These are phyloP conservation scores for Hybognathus amarus DNA, from an alignment of 2,797 vertebrate species.

Conservation along the genomic window DNA sequence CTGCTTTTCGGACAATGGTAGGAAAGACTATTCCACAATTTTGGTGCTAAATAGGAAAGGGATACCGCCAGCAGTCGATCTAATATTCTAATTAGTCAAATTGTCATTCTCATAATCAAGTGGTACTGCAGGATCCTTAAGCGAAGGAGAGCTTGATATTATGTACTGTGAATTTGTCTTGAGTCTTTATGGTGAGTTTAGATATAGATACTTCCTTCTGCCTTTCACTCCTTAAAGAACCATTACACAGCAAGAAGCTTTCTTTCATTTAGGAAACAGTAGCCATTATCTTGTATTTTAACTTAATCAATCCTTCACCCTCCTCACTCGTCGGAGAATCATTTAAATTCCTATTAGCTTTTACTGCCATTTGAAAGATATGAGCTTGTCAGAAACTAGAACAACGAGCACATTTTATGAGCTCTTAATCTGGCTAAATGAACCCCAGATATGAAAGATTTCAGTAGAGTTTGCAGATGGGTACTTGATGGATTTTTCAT, in stretches of 20 bases:
- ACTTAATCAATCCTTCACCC: constrained; percentile 74
- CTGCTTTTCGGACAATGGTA: too few species aligned
- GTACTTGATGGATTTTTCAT: constrained; percentile 38
- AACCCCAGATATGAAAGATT: constrained; percentile 36
- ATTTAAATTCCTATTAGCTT: constrained; percentile 65
- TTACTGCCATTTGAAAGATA: constrained; percentile 59
- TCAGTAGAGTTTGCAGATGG: constrained; percentile 32
- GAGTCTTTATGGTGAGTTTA: constrained; percentile 56
- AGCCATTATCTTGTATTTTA: constrained; percentile 70
- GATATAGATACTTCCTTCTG: constrained; percentile 64
- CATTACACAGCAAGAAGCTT: constrained; percentile 71
- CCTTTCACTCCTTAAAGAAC: constrained; percentile 56
- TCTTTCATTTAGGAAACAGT: constrained; percentile 64
- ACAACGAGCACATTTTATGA: constrained; percentile 55
- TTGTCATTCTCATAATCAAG: constrained; percentile 68
- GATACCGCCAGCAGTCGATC: too few species aligned
- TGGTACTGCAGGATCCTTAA: constrained; percentile 57
- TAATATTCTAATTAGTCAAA: constrained; percentile 61
- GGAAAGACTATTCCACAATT: too few species aligned
- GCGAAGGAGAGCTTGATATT: constrained; percentile 55
- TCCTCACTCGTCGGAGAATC: constrained; percentile 71
- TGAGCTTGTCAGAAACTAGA: constrained; percentile 58
- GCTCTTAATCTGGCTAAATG: constrained; percentile 47
- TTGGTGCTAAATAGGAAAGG: too few species aligned
- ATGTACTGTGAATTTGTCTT: constrained; percentile 67